Conservation (phyloP, 2,113 vertebrate species). For the Prolemur simus region DNA sequence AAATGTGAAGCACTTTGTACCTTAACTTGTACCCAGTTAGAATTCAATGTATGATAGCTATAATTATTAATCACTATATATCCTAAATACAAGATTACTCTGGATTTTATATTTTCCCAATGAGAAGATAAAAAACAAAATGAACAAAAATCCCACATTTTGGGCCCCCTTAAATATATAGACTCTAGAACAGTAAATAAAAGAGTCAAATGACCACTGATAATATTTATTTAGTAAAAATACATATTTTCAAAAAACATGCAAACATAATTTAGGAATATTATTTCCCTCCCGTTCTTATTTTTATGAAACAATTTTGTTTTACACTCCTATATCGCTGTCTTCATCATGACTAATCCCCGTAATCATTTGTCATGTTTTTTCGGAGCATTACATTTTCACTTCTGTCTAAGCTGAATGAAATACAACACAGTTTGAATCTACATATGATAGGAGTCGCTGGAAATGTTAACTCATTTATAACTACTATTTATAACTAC, state of each 20-base stretch:
- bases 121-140: background rate
- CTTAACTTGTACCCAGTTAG: background rate
- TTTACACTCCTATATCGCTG: background rate
- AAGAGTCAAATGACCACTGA: background rate
- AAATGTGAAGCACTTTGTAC: background rate
- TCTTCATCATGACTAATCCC: background rate
- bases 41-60: background rate
- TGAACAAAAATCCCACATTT: background rate
- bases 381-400: background rate
- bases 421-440: background rate
- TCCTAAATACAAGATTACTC: background rate
- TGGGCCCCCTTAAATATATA: background rate
- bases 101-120: background rate
- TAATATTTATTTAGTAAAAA: background rate
- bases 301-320: constrained; percentile 8
- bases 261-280: constrained; percentile 4
- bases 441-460: background rate
- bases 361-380: background rate
- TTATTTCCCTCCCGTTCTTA: background rate
- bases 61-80: background rate
- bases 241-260: background rate
- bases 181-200: background rate
- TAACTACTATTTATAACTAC: background rate
- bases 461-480: background rate
- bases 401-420: background rate